Base-by-base conservation (phyloP, 2,113 vertebrate genomes). In the Steatornis caripensis region DNA sequence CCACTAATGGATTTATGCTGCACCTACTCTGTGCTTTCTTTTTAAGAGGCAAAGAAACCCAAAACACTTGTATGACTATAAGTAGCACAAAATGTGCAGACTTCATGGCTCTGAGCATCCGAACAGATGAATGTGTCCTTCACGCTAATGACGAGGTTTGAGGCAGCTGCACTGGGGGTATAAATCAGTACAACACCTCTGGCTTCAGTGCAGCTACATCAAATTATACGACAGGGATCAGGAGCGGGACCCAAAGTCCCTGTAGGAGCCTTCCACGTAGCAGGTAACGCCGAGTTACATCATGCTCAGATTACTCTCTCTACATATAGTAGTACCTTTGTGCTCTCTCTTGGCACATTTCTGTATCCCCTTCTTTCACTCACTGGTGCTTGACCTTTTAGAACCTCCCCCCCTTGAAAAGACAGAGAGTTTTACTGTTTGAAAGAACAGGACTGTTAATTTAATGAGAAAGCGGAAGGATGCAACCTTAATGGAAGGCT, bases 281-380 rank as follows among this genome's bases (percentile, higher is more conserved):
- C 60, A 46, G 1, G 2, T 53, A 45, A 72, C 70, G 51, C n/a
- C 10, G 8, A 45, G 13, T 43, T 72, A 18, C 39, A 36, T 34
- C 37, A 23, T 20, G 26, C 48, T 62, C 7, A 29, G 10, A 24
- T 64, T 61, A 37, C 24, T 18, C 37, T 27, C 26, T 72, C 51
- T 48, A 2, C 1, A 0, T 23, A 15, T 7, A 65, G 39, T 36
- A 30, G 24, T 21, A 45, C 1, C 62, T 29, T 81, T 0, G 0
- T 55, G 32, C 36, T 76, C 34, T 58, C 53, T 62, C 26, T 39
- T 16, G 51, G 29, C 36, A 8, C 13, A 2, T 81, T 89, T 61
- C 39, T 37, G 26, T 12, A 15, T 51, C 26, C 12, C 7, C 34
- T 65, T 20, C 3, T 49, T 68, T 65, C 46, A 30, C 24, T 64